phyloP scores from a whole-genome alignment of 37 sponge, comb jelly and placozoan genomes.

The Ephydatia muelleri region DNA sequence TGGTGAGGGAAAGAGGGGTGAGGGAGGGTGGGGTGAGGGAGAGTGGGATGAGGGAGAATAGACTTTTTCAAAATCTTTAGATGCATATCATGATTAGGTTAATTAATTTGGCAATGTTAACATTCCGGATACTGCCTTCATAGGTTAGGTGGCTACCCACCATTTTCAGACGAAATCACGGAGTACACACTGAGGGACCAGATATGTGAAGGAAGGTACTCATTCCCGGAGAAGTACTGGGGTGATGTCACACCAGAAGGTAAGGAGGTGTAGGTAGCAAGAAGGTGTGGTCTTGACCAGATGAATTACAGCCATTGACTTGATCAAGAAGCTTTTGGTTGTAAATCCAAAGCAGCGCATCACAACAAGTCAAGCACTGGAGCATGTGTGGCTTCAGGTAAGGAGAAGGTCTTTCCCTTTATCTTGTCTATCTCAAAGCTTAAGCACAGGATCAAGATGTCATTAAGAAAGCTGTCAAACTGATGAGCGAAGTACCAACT shows the following conservation, averaged over 20 bases:
- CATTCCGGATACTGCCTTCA: neutral
- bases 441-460: constrained; percentile 56
- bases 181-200: constrained; percentile 78
- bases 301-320: constrained; percentile 54
- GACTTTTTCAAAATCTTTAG: too few species aligned
- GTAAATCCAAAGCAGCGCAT: constrained; percentile 72
- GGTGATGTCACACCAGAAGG: constrained; percentile 68
- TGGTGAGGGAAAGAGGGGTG: too few species aligned
- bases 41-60: too few species aligned
- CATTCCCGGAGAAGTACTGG: constrained; percentile 84
- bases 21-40: too few species aligned
- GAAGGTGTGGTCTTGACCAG: neutral
- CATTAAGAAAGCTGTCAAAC: constrained; percentile 23
- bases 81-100: too few species aligned
- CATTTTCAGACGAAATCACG: constrained; percentile 88
- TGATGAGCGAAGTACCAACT: constrained; percentile 40
- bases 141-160: constrained; percentile 91
- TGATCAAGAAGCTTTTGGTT: constrained; percentile 73
- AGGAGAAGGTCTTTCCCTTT: neutral
- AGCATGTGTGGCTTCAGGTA: constrained; percentile 82
- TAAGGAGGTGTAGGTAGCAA: neutral
- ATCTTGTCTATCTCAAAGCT: neutral
- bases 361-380: constrained; percentile 55
- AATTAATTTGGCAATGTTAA: neutral
- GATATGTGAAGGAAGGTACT: constrained; percentile 76